Base-by-base conservation (phyloP, 2,113 vertebrate species). In the Procavia capensis region DNA sequence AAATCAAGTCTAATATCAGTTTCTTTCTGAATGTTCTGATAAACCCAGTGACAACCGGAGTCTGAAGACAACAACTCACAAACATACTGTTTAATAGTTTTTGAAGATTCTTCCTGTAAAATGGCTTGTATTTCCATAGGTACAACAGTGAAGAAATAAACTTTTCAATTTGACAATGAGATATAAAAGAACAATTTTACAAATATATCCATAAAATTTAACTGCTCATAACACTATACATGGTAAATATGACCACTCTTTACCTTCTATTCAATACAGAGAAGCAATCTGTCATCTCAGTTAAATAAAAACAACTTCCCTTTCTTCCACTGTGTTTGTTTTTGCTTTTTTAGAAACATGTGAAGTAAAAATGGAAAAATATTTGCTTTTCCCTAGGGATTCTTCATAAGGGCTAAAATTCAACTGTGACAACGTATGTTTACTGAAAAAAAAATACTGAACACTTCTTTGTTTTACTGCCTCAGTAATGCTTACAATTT, bases 61-160 rank as follows among this genome's bases (percentile, higher is more conserved):
- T 88, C 84, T 92, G 59, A 83, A 86, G 57, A 98, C 90, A 88
- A 96, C 14, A 93, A 98, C 88, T 96, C 98, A 39, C 36, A 96
- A 93, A 97, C 90, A 97, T 96, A 96, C 59, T 90, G 97, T 98
- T 98, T 98, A 98, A 98, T 98, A 98, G 90, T 61, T 94, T 97
- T 64, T 92, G 29, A 87, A 59, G 36, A 68, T 27, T 81, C 50
- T 78, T 59, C 97, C 98, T 97, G 95, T 97, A 98, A 98, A 98
- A 98, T 98, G 98, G 98, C 98, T 99, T 98, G 97, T 98, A 98
- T 98, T 99, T 98, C 98, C 98, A 98, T 98, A 98, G 97, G 97
- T 98, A 98, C 97, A 98, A 98, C 91, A 98, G 98, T 98, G 98
- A 98, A 97, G 97, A 96, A 98, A 98, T 98, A 94, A 96, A 92